Evolutionary conservation across 1,140 invertebrate species (phyloP).

Genomic region (Bradynema listronoti): DNA sequence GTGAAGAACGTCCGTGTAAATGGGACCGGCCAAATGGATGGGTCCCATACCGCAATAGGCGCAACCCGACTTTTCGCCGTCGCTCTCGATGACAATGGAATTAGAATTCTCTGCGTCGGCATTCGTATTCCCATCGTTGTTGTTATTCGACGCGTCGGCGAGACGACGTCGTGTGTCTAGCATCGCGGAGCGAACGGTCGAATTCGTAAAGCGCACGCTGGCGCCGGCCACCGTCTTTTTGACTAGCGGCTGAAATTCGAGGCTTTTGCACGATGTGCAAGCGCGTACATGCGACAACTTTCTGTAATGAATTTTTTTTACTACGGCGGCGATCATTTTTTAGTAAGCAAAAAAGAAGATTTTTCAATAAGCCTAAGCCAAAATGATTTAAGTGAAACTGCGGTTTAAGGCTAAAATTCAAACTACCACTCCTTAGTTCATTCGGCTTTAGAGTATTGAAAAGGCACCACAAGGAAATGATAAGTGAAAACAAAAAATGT

Average conservation of each 20-base stretch:
- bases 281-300: slow-evolving; percentile 48
- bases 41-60: slow-evolving; percentile 38
- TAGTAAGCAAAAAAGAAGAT: too few species aligned
- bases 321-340: too few species aligned
- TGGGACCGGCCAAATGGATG: slow-evolving; percentile 76
- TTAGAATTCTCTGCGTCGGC: too few species aligned
- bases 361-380: too few species aligned
- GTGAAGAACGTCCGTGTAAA: slow-evolving; percentile 82
- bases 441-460: too few species aligned
- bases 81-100: too few species aligned
- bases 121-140: neutral
- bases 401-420: too few species aligned
- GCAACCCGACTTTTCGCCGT: slow-evolving; percentile 41
- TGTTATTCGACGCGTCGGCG: neutral
- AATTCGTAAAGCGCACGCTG: slow-evolving; percentile 24
- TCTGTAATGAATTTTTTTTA: slow-evolving; percentile 34
- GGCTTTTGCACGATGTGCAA: slow-evolving; percentile 45
- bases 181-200: slow-evolving; percentile 18
- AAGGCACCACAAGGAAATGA: too few species aligned
- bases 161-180: slow-evolving; percentile 11
- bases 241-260: slow-evolving; percentile 43
- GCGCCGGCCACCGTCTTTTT: slow-evolving; percentile 30
- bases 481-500: too few species aligned
- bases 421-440: too few species aligned
- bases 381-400: too few species aligned